Conservation (phyloP, 2,797 vertebrate genomes). For the Amblyraja radiata region DNA sequence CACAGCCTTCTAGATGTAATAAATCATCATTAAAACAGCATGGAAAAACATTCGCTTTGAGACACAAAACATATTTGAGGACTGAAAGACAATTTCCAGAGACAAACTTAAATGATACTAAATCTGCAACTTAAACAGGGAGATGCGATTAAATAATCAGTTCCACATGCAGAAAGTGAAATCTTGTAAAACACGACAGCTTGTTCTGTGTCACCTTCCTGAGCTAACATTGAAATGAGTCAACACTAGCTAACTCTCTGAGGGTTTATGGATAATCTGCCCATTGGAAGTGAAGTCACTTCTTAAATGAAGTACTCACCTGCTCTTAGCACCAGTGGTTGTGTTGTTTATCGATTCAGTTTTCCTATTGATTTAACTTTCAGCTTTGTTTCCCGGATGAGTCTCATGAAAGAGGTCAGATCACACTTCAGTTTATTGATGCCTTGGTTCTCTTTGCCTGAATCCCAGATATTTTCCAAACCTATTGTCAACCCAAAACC, state of each 20-base stretch:
- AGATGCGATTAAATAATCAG: constrained; percentile 1
- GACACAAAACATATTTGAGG: not conserved
- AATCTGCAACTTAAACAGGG: not conserved
- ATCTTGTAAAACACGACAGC: not conserved
- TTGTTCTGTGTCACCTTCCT: not conserved
- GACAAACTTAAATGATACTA: not conserved
- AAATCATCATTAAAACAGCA: not conserved
- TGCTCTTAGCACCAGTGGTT: not conserved
- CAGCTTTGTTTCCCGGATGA: not conserved
- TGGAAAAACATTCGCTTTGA: not conserved
- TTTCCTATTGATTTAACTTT: not conserved
- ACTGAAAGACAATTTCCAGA: not conserved
- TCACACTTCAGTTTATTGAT: not conserved
- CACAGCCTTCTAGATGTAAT: not conserved
- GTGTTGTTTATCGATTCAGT: not conserved
- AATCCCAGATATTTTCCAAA: not conserved
- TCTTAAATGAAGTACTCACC: not conserved
- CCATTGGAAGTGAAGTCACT: not conserved
- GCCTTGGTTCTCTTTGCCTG: not conserved
- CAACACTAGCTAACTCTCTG: not conserved
- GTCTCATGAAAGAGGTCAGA: not conserved
- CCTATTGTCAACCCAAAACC: not conserved
- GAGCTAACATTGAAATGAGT: not conserved
- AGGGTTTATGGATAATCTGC: not conserved
- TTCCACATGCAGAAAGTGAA: not conserved